phyloP scores from a whole-genome alignment of 2,888 invertebrate genomes.

The Microctonus hyperodae region DNA sequence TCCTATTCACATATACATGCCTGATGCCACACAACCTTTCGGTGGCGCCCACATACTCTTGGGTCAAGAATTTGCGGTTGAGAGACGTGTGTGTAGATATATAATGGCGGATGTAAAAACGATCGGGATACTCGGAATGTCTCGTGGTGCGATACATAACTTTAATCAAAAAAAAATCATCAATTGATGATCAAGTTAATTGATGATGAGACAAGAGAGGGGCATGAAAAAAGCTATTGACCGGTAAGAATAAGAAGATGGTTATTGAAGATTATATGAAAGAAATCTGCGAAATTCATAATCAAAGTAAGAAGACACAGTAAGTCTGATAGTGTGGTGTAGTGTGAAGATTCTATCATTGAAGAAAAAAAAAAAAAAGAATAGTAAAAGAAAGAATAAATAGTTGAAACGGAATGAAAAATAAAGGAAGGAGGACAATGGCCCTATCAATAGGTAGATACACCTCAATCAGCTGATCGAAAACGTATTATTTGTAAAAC shows the following conservation, averaged over 20 bases:
- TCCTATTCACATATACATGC: neutral
- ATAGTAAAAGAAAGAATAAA: neutral
- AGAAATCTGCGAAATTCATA: neutral
- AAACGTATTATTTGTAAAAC: slow-evolving; percentile 20
- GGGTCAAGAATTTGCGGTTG: neutral
- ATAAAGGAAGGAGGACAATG: neutral
- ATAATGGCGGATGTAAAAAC: slow-evolving; percentile 29
- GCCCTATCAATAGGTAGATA: slow-evolving; percentile 24
- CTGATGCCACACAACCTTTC: neutral
- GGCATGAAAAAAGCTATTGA: slow-evolving; percentile 18
- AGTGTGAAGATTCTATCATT: neutral
- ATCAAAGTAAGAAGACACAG: neutral
- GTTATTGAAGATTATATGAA: neutral
- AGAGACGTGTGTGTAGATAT: slow-evolving; percentile 21
- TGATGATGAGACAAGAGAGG: slow-evolving; percentile 6
- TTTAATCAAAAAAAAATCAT: slow-evolving; percentile 9
- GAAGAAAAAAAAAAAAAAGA: neutral
- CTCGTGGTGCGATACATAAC: slow-evolving; percentile 20
- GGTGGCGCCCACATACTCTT: neutral
- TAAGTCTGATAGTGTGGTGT: no score
- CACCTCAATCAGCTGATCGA: slow-evolving; percentile 42
- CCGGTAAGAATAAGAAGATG: slow-evolving; percentile 13
- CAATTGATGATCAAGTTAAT: slow-evolving; percentile 25
- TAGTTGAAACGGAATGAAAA: slow-evolving; percentile 15
- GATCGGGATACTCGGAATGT: slow-evolving; percentile 22